Evolutionary conservation across 37 sponge, comb jelly and placozoan genomes (phyloP), one percentile per base, ranked within the genome.

Genomic region (Ianthella basta): DNA sequence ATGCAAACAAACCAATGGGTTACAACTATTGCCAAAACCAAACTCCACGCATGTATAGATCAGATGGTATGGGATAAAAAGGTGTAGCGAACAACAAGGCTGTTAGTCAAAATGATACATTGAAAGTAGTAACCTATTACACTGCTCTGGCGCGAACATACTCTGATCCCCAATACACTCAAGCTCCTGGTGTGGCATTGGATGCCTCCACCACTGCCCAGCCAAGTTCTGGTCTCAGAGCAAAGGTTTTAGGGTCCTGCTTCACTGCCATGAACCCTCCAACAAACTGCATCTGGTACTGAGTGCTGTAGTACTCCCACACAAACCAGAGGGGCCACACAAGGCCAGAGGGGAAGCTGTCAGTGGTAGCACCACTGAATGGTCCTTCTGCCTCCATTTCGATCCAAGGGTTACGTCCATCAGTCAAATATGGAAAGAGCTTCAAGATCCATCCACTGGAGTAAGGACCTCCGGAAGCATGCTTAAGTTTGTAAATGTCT

Each of bases 121-220:
- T 44, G 6, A 44, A 8, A 3, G 6, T 44, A 44, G 50, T 44
- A 44, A 44, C 50, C 50, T 44, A 44, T 8, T 44, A n/a, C n/a
- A n/a, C n/a, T n/a, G n/a, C n/a, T n/a, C n/a, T n/a, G n/a, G n/a
- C n/a, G n/a, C n/a, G n/a, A 8, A 44, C 50, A 44, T 8, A 44
- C 50, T 10, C 50, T 10, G 6, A 44, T 8, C 3, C 50, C 3
- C 50, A n/a, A 44, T 8, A 44, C 50, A 44, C 6, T 44, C 50
- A 44, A 44, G 50, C 50, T 12, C 63, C 72, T 70, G 72, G 72
- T 24, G 37, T 44, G 15, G 33, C 37, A 25, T 75, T 36, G 37
- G 6, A 30, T 50, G 37, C n/a, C n/a, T 89, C 81, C 21, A 72
- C 85, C 10, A 86, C 86, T n/a, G 90, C 90, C 90, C 90, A 90